A percentile compares a stretch with the other conserved stretches of the same genome.
phyloP scores from a whole-genome alignment of 2,888 invertebrate species.

The Ametastegia equiseti region DNA sequence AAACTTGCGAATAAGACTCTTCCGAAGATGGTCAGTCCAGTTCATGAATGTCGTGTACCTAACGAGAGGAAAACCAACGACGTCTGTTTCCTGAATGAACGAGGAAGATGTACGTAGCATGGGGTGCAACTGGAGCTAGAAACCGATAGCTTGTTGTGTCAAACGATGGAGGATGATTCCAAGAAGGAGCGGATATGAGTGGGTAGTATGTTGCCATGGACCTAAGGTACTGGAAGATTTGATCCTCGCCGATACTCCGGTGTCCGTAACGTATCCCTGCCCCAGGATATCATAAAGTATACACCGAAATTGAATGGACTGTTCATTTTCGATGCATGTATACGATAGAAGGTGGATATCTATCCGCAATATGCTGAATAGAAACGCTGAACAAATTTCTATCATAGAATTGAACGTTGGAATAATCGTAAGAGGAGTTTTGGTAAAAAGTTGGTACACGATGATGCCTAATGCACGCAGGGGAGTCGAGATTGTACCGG shows the following conservation, averaged over 20 bases:
- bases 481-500: background rate
- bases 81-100: background rate
- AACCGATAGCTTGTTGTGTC: background rate
- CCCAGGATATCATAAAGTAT: background rate
- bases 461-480: background rate
- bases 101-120: background rate
- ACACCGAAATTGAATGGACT: slow-evolving; percentile 28
- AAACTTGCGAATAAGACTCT: no score
- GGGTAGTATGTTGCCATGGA: no score
- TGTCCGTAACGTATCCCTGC: background rate
- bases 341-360: background rate
- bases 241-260: background rate
- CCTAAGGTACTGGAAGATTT: background rate
- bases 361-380: background rate
- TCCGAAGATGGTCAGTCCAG: no score
- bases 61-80: no score
- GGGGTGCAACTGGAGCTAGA: background rate
- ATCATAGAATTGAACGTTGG: background rate
- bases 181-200: background rate
- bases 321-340: background rate
- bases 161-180: background rate
- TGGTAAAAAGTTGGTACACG: slow-evolving; percentile 1
- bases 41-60: no score
- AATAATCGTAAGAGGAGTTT: background rate
- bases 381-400: background rate